These are phyloP conservation scores for Dipodomys ordii DNA, from an alignment of 2,113 vertebrate species.

Conservation along the genomic window DNA sequence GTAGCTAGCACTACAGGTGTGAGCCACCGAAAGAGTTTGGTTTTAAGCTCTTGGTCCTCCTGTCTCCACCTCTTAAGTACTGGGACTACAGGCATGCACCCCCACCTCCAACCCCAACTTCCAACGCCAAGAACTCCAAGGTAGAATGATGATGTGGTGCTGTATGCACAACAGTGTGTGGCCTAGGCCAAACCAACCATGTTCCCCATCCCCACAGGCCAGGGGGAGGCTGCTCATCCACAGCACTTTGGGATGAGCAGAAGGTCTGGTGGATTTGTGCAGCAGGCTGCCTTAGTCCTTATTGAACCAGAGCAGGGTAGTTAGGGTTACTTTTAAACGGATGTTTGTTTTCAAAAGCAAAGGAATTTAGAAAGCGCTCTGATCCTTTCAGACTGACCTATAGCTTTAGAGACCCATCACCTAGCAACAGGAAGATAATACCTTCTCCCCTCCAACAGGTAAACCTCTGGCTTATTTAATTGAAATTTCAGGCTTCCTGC, in stretches of 20 bases:
- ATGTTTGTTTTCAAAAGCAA: constrained; percentile 70
- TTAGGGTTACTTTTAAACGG: constrained; percentile 59
- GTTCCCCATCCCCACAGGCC: no score
- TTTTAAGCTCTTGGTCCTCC: no score
- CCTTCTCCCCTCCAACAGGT: constrained; percentile 61
- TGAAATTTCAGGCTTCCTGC: constrained; percentile 77
- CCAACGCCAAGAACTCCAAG: no score
- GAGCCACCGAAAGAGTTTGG: no score
- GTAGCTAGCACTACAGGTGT: no score
- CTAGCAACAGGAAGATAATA: constrained; percentile 75
- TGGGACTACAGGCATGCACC: no score
- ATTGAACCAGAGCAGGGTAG: constrained; percentile 18
- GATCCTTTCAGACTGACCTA: constrained; percentile 55
- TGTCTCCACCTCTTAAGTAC: no score
- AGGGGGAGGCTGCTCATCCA: background rate
- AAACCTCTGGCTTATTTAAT: constrained; percentile 71
- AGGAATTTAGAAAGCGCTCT: constrained; percentile 54
- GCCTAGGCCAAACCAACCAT: no score
- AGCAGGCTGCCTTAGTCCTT: background rate
- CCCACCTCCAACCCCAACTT: no score
- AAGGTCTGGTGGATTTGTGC: background rate
- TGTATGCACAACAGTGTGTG: background rate
- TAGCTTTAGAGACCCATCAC: constrained; percentile 66
- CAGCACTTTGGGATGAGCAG: background rate
- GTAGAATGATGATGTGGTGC: background rate